These are phyloP conservation scores for Zelostemma sp. DNA, from an alignment of 1,140 invertebrate genomes.

Conservation along the genomic window DNA sequence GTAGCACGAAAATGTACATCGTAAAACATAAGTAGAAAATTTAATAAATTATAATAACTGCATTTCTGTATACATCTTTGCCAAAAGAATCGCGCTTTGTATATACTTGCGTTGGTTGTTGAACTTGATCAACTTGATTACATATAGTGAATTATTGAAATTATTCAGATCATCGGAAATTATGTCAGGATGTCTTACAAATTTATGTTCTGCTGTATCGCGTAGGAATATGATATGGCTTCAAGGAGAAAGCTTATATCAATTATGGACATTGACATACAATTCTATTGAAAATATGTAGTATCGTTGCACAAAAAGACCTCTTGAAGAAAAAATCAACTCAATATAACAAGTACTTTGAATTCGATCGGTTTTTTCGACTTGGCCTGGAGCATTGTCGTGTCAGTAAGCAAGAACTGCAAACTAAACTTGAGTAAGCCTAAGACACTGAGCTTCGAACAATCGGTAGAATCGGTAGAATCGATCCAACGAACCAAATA, in stretches of 20 bases:
- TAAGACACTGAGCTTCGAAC: too few relatives aligned
- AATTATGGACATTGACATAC: not conserved
- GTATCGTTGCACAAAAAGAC: not conserved
- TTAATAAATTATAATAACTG: slow-evolving; percentile 66
- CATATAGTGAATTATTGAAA: not conserved
- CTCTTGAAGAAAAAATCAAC: not conserved
- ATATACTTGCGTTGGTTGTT: slow-evolving; percentile 3
- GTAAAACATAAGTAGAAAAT: slow-evolving; percentile 66
- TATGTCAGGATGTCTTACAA: not conserved
- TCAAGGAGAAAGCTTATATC: not conserved
- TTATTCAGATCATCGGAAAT: not conserved
- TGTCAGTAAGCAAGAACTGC: too few relatives aligned
- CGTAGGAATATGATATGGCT: slow-evolving; percentile 3
- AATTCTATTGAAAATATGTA: not conserved
- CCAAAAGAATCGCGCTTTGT: not conserved
- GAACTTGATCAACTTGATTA: slow-evolving; percentile 20
- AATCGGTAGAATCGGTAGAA: too few relatives aligned
- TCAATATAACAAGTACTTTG: too few relatives aligned
- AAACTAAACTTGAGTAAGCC: too few relatives aligned
- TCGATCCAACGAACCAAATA: too few relatives aligned
- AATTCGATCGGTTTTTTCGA: too few relatives aligned
- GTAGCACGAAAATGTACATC: slow-evolving; percentile 70
- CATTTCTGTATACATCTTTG: slow-evolving; percentile 19
- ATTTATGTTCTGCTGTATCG: not conserved
- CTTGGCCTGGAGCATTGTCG: too few relatives aligned